phyloP scores from a whole-genome alignment of 1,140 invertebrate species.

The Oreohelix idahoensis region DNA sequence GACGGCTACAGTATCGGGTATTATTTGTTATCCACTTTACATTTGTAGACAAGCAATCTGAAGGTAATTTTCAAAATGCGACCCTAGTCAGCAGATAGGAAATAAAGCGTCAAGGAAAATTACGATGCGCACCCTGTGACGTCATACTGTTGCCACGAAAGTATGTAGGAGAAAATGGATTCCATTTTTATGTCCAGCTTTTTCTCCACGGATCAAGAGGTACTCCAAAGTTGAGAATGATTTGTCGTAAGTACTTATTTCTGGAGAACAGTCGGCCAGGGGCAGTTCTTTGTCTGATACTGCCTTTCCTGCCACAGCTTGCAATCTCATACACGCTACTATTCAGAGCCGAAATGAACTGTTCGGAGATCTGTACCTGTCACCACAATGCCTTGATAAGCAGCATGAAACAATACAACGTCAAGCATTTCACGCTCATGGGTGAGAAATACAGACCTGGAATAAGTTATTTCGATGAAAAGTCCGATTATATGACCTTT shows the following conservation, averaged over 20 bases:
- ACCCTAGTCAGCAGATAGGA: too few relatives aligned
- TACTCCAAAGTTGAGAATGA: neutral
- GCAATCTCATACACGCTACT: neutral
- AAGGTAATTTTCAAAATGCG: too few relatives aligned
- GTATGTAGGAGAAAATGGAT: neutral
- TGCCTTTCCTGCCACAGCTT: neutral
- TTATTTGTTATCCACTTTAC: too few relatives aligned
- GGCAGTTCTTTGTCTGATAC: neutral
- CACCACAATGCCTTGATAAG: neutral
- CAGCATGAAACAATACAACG: conserved; percentile 16
- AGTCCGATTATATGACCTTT: conserved; percentile 10
- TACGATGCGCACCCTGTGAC: neutral
- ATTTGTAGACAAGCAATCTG: too few relatives aligned
- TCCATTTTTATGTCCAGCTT: neutral
- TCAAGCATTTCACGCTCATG: neutral
- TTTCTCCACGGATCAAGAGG: neutral
- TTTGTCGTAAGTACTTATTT: neutral
- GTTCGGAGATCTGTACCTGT: conserved; percentile 9
- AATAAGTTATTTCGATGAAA: neutral
- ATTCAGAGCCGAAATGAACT: conserved; percentile 9
- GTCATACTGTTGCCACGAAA: neutral
- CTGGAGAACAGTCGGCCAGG: neutral
- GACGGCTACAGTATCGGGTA: too few relatives aligned
- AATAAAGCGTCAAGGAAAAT: too few relatives aligned
- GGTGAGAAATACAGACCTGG: conserved; percentile 7